A percentile compares a stretch with the other conserved stretches of the same genome.
These are phyloP conservation scores for Pelmatolapia mariae DNA, from an alignment of 2,113 vertebrate genomes.

Conservation along the genomic window DNA sequence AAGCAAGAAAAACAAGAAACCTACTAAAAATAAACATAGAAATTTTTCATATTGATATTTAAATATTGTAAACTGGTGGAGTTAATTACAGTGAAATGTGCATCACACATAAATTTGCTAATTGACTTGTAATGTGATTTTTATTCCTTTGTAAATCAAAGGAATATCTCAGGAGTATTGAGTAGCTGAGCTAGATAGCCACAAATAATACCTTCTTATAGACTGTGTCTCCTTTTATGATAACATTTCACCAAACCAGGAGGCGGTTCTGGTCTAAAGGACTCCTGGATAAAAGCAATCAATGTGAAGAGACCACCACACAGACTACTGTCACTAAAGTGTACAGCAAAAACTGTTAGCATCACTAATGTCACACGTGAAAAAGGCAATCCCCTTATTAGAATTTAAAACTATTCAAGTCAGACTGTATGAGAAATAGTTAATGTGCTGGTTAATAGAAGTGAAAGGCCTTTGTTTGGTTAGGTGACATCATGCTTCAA, in stretches of 20 bases:
- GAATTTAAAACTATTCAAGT: neutral
- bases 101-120: slow-evolving; percentile 13
- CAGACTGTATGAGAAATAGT: neutral
- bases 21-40: neutral
- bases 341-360: neutral
- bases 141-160: slow-evolving; percentile 17
- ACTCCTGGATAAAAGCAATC: neutral
- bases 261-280: neutral
- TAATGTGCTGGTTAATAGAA: neutral
- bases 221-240: neutral
- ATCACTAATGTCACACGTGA: neutral
- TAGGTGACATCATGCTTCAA: slow-evolving; percentile 72
- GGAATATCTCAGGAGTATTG: neutral
- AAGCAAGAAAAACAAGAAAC: neutral
- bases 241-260: neutral
- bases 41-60: neutral
- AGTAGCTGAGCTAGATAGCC: neutral
- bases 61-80: slow-evolving; percentile 13
- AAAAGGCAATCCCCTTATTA: neutral
- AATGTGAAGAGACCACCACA: neutral
- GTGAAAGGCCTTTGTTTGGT: neutral
- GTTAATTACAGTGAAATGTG: slow-evolving; percentile 41
- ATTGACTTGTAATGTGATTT: neutral
- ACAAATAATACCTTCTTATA: neutral
- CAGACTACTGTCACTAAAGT: neutral